phyloP scores from a whole-genome alignment of 2,113 vertebrate genomes.

The Athene noctua region DNA sequence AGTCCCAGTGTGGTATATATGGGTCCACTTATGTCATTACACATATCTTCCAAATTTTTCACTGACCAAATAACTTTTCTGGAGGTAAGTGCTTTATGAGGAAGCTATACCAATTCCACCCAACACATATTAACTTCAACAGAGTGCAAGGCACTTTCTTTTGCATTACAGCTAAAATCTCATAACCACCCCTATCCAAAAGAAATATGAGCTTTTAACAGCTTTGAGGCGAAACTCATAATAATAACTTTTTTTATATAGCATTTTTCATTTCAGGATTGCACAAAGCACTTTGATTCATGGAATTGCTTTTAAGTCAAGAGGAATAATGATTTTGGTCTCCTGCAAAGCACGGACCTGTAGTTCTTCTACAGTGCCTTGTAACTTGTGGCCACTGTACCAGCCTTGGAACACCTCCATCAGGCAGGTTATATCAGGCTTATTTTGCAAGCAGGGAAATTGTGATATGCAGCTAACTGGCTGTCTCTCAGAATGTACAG shows the following conservation, averaged over 20 bases:
- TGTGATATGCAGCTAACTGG: not conserved
- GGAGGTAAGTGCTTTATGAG: not conserved
- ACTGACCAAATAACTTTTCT: not conserved
- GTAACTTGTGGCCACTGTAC: not conserved
- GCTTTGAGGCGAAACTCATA: not conserved
- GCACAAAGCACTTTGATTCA: not conserved
- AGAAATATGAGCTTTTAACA: constrained; percentile 25
- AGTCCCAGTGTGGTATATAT: not conserved
- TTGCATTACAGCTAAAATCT: not conserved
- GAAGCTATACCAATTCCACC: not conserved
- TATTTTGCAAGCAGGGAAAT: not conserved
- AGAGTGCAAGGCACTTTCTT: not conserved
- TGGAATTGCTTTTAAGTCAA: not conserved
- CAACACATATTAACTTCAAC: not conserved
- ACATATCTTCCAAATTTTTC: not conserved
- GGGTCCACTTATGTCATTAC: not conserved
- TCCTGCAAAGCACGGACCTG: not conserved
- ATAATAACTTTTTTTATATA: not conserved
- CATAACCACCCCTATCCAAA: not conserved
- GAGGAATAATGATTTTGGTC: not conserved
- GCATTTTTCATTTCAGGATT: constrained; percentile 36
- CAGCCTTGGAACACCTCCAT: not conserved
- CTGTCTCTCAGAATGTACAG: not conserved
- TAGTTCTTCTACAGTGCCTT: not conserved
- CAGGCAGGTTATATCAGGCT: not conserved